These are phyloP conservation scores for Eurystomus glaucurus DNA, from an alignment of 2,797 vertebrate genomes.

Conservation along the genomic window DNA sequence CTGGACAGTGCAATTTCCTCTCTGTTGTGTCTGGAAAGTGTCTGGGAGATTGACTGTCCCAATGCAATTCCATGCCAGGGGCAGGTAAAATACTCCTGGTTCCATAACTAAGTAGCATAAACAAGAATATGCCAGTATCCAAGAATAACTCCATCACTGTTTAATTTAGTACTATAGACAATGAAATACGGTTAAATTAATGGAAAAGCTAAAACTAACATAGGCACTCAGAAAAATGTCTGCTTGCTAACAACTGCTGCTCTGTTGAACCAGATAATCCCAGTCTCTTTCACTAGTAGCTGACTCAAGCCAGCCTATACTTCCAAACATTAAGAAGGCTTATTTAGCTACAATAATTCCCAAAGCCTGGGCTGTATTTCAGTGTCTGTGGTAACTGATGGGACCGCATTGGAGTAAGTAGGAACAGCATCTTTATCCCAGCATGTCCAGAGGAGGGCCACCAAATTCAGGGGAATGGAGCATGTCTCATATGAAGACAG, in stretches of 20 bases:
- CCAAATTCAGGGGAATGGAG: too few species aligned
- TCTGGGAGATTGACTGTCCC: neutral
- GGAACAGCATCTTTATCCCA: neutral
- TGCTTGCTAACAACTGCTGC: neutral
- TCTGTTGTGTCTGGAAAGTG: neutral
- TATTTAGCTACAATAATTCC: neutral
- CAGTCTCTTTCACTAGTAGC: neutral
- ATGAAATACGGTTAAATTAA: neutral
- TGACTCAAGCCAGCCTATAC: neutral
- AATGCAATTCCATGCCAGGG: neutral
- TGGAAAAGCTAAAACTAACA: neutral
- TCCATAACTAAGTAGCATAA: neutral
- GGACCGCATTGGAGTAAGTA: rapidly evolving
- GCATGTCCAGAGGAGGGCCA: too few species aligned
- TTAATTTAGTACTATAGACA: neutral
- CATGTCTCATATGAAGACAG: too few species aligned
- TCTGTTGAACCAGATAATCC: neutral
- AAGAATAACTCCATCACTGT: neutral
- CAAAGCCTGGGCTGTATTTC: neutral
- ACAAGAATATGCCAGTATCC: neutral
- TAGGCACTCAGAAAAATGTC: neutral
- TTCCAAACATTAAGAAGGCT: neutral
- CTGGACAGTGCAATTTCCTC: neutral
- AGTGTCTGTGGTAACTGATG: neutral
- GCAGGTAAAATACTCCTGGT: neutral